A percentile compares a stretch with the other conserved stretches of the same genome.
Evolutionary conservation across 2,797 vertebrate species (phyloP).

Genomic region (Chiroxiphia lanceolata): DNA sequence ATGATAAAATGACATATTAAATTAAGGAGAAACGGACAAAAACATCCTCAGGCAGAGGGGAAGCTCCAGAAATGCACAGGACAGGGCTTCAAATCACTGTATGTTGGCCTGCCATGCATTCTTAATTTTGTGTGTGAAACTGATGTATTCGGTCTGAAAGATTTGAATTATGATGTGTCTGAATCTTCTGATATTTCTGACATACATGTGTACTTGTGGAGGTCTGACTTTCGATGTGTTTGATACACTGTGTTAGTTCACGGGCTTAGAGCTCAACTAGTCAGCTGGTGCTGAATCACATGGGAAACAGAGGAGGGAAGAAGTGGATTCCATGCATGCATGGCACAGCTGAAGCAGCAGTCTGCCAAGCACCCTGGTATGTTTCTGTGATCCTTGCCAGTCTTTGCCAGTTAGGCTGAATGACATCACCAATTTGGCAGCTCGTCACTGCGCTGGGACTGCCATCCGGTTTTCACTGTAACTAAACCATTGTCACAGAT

Average conservation of each 20-base stretch:
- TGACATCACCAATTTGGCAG: not conserved
- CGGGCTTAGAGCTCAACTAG: not conserved
- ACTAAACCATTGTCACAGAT: not conserved
- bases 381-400: not conserved
- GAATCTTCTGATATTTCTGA: not conserved
- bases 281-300: not conserved
- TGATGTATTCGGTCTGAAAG: not conserved
- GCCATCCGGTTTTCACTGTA: not conserved
- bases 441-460: not conserved
- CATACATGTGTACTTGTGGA: not conserved
- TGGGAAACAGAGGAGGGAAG: not conserved
- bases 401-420: not conserved
- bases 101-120: rapidly evolving
- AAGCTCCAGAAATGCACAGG: not conserved
- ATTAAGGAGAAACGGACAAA: not conserved
- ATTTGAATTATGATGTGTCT: not conserved
- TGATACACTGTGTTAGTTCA: not conserved
- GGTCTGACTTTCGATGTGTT: not conserved
- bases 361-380: rapidly evolving
- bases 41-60: not conserved
- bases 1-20: not conserved
- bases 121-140: not conserved
- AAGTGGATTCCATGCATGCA: not conserved
- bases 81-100: not conserved
- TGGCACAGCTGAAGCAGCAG: not conserved